phyloP scores from a whole-genome alignment of 2,888 invertebrate species.

The Stenotaenia linearis region DNA sequence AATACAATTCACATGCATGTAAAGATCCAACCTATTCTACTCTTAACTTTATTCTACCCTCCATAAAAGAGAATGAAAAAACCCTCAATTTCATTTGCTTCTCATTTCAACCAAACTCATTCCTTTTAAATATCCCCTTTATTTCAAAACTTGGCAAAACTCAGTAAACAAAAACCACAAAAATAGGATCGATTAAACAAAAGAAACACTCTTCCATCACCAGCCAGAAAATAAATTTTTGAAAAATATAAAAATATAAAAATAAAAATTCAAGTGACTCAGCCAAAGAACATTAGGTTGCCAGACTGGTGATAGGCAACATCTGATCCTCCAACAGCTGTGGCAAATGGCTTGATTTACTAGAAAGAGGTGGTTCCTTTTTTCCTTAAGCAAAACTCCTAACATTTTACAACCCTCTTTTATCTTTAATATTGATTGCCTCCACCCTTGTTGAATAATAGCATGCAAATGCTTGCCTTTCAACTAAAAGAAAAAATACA shows the following conservation, averaged over 20 bases:
- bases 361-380: constrained; percentile 12
- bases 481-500: background rate
- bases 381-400: constrained; percentile 12
- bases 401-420: constrained; percentile 11
- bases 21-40: too few relatives aligned
- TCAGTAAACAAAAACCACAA: too few relatives aligned
- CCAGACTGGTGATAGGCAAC: constrained; percentile 18
- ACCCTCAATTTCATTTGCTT: background rate
- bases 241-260: background rate
- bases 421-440: constrained; percentile 12
- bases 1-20: too few relatives aligned
- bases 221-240: background rate
- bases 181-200: background rate
- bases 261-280: constrained; percentile 1
- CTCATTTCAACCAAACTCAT: background rate
- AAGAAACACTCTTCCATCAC: background rate
- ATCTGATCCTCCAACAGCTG: constrained; percentile 17
- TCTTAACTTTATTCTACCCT: too few relatives aligned
- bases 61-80: too few relatives aligned
- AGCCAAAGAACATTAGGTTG: constrained; percentile 23
- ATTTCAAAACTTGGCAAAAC: background rate
- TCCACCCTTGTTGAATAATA: background rate
- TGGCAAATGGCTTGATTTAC: constrained; percentile 20
- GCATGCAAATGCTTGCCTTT: background rate
- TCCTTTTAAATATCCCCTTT: background rate